Evolutionary conservation across 2,113 vertebrate genomes (phyloP).

Genomic region (Nyctereutes procyonoides): DNA sequence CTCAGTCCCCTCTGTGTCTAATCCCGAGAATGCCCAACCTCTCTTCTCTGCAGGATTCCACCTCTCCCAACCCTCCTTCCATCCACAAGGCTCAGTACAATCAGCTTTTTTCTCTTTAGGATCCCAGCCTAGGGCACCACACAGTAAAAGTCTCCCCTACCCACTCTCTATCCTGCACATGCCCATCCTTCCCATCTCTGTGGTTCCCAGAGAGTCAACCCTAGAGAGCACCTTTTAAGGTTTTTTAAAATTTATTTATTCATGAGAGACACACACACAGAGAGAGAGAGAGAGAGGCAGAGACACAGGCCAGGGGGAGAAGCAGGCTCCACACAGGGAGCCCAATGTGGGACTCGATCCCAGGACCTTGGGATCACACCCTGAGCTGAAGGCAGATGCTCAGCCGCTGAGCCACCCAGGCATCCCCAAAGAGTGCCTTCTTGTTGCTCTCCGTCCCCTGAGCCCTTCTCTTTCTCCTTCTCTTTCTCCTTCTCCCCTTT

Average conservation of each 20-base stretch:
- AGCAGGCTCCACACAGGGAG: no score
- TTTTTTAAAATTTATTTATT: no score
- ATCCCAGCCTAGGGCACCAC: neutral
- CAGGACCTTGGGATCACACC: no score
- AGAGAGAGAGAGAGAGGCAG: no score
- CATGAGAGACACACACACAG: no score
- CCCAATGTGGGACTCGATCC: no score
- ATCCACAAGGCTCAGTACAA: neutral
- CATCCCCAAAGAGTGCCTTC: neutral
- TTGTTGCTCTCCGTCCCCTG: neutral
- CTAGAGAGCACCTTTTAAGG: no score
- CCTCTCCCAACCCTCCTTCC: neutral
- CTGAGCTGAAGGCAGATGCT: no score
- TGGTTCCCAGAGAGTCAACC: neutral
- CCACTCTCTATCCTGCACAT: accelerated
- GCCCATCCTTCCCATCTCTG: no score
- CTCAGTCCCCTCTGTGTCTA: neutral
- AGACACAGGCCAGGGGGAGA: no score
- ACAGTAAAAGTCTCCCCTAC: neutral
- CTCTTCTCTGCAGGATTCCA: neutral
- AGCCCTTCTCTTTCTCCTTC: neutral
- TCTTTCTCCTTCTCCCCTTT: neutral
- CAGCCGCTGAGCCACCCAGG: no score
- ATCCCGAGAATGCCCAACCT: neutral
- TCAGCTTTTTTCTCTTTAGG: neutral